Base-by-base conservation (phyloP, 2,888 invertebrate genomes). In the Micropterix aruncella region DNA sequence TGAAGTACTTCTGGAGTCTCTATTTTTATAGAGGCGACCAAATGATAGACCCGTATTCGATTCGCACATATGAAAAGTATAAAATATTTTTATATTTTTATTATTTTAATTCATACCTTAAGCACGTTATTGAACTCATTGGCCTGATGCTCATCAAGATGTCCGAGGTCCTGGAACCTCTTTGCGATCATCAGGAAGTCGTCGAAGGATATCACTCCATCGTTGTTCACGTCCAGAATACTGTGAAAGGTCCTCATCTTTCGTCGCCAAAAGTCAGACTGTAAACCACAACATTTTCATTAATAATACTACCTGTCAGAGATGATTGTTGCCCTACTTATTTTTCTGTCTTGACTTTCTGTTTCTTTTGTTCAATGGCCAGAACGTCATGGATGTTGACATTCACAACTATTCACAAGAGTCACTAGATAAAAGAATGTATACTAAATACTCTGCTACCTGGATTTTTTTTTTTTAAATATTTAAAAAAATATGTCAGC, bases 171-270 rank as follows among this genome's bases (percentile, higher is more conserved):
- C 46, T 78, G 78, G 62, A 89, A 89, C 56, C 86, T 68, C 52
- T 84, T 78, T 1, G 78, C 79, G 52, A 89, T 66, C 40, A 88
- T 71, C 57, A 73, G 71, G 62, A 86, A 87, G 60, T 90, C 89
- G 55, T 87, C 86, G 60, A 73, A 87, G 1, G 87, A 85, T 55
- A 89, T 79, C 50, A 89, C 80, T 1, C 89, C 88, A 54, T 90
- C 89, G 58, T 85, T 87, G 65, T 90, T 88, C 1, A 90, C 77
- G 59, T 90, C 89, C 51, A 90, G 64, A 48, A 88, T 80, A 52
- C 79, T 79, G 64, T 90, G 89, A 44, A 89, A 75, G 0, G 88
- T 88, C 19, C 87, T 79, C 80, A 90, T 88, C 67, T 89, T 89
- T 55, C 83, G 75, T 19, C 86, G 74, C 88, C 88, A 89, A 60